Base-by-base conservation (phyloP, 1,140 invertebrate species). In the Calliopsis andreniformis region DNA sequence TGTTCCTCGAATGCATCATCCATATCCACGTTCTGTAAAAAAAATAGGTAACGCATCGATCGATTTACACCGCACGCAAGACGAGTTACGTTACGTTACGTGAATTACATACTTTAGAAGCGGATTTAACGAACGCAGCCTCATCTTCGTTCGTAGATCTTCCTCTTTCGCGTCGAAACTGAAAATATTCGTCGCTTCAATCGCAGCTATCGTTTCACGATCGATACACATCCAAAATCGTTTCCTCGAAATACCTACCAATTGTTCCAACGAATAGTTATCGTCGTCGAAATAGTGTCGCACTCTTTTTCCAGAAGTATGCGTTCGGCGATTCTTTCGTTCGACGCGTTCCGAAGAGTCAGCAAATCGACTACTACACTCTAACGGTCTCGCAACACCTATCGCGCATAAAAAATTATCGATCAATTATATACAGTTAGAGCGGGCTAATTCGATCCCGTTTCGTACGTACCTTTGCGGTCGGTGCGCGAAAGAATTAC, bases 221-320 rank as follows among this genome's bases (percentile, higher is more conserved):
- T 25, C 1, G 12, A 23, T 81, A 53, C 4, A 30, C 18, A 32
- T 69, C 14, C n/a, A n/a, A n/a, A 42, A 56, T 78, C 51, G 43
- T 3, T 39, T 32, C 66, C 14, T 78, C 51, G 43, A 30, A n/a
- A 70, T 80, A 86, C 90, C 92, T 93, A 97, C 96, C 96, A 99
- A 96, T 88, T 97, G 93, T 89, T 96, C 94, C 16, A 99, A 94
- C 51, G 96, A 95, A 92, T 97, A 96, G 90, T 96, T 96, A 87
- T 98, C 97, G 93, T 98, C 97, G 92, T 98, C 97, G 47, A 95
- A 94, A 93, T 98, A 98, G 92, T 98, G 98, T 69, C 95, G 94
- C 18, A 95, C 92, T 82, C 97, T 93, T 87, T 97, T 92, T 2
- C 96, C 95, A 73, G 92, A 92, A 70, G 92, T 90, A 87, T 98